These are phyloP conservation scores for Lasioglossum lativentre DNA, from an alignment of 2,888 invertebrate species.

Conservation along the genomic window DNA sequence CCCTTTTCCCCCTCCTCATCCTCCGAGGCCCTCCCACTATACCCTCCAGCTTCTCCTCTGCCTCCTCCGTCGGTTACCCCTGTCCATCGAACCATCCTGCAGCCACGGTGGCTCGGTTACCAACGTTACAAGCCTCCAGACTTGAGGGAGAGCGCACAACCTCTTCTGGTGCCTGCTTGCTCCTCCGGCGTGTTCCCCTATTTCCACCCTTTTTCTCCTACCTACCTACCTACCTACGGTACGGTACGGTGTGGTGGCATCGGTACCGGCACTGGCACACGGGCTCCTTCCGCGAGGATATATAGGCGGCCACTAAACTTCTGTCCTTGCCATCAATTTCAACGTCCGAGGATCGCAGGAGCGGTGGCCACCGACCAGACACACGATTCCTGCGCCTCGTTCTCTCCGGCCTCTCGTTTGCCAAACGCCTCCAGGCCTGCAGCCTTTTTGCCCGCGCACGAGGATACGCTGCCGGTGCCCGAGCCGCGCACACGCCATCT, in stretches of 20 bases:
- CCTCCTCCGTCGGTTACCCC: not conserved
- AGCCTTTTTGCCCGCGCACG: conserved; percentile 69
- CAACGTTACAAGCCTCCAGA: conserved; percentile 73
- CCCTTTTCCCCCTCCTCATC: not conserved
- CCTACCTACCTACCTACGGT: not conserved
- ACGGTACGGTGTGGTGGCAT: no score
- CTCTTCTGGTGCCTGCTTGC: conserved; percentile 33
- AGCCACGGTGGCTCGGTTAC: conserved; percentile 62
- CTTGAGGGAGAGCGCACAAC: conserved; percentile 47
- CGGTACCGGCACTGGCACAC: not conserved
- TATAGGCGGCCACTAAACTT: conserved; percentile 78
- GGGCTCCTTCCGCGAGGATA: conserved; percentile 65
- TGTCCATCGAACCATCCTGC: conserved; percentile 25
- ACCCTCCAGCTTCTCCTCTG: not conserved
- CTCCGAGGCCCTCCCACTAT: not conserved
- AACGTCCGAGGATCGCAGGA: conserved; percentile 73
- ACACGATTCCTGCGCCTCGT: conserved; percentile 60
- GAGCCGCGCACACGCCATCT: conserved; percentile 32
- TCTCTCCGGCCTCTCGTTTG: conserved; percentile 58
- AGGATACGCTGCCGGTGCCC: not conserved
- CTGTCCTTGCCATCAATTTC: conserved; percentile 79
- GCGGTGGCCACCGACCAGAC: conserved; percentile 50
- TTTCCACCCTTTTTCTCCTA: conserved; percentile 46
- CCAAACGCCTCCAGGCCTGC: conserved; percentile 72
- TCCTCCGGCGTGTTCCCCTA: conserved; percentile 35